Evolutionary conservation across 2,113 vertebrate species (phyloP), one percentile per base, ranked within the genome.

Genomic region (Phyllostomus discolor): DNA sequence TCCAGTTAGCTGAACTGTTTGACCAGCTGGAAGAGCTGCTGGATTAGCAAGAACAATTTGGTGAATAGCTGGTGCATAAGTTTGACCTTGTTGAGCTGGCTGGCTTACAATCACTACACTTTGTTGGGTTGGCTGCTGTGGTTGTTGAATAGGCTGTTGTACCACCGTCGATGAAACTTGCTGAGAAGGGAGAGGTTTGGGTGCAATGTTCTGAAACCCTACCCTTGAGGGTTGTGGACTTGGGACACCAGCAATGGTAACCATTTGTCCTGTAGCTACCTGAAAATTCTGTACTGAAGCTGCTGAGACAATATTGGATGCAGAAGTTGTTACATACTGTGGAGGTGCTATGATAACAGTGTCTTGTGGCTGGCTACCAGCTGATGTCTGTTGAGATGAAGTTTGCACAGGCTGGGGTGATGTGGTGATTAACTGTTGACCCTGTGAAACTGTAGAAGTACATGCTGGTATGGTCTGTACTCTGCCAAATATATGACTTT

Each of bases 31-130:
- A 98, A 99, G 97, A 97, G 99, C 97, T 89, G 99, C 98, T 96
- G 99, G 99, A 98, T 99, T 99, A 98, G 99, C 97, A 76, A 99
- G 99, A 97, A 99, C 99, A 41, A 99, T 99, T 98, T 99, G 99
- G 98, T 99, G 99, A 98, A 99, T 99, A 98, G 99, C 99, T 90
- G 99, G 99, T 98, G 99, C 98, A 5, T 99, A 99, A 0, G 99
- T 98, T 4, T 99, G 98, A 98, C 98, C 99, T 98, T 99, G 99
- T 97, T 99, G 99, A 95, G 99, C 98, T 97, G 98, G 98, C 89
- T 99, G 99, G 92, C 99, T 99, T 85, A 99, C 99, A 28, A 99
- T 99, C 81, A 99, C 99, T 64, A 99, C 99, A 19, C 99, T 99
- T 97, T 99, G 99, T 78, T 99, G 98, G 97, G 98, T 88, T 17